Base-by-base conservation (phyloP, 2,888 invertebrate genomes). In the Diogma glabrata region DNA sequence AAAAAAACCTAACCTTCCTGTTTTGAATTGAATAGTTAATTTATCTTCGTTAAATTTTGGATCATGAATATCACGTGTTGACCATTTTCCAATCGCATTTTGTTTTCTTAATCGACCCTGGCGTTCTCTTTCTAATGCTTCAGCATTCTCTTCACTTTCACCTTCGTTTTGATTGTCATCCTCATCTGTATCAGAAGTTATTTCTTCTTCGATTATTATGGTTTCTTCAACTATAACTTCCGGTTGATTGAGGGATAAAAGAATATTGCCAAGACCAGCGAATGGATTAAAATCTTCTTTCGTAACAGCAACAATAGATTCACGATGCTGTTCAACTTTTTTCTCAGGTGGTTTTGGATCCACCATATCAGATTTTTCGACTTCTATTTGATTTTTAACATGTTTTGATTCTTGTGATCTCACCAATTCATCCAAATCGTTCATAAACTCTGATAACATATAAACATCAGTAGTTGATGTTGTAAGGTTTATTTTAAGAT, bases 11-110 rank as follows among this genome's bases (percentile, higher is more conserved):
- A 85, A 73, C 50, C 79, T 75, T 0, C 86, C 85, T 0, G 83
- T 83, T 49, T 87, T 73, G 61, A 90, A 89, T 56, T 84, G 82
- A 40, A 88, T 72, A 0, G 78, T 79, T 5, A 86, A 78, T 61
- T 87, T 87, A 60, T 90, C 89, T 64, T 91, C 91, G 63, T 88
- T 88, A 61, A 83, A 90, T 65, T 88, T 87, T 53, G 79, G 75
- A 57, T 87, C 87, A 60, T 87, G 84, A 7, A 87, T 75, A 59
- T 83, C 81, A 58, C 81, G 77, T 17, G 75, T 79, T 1, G 82
- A 82, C 87, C 87, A 87, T 40, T 75, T 72, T 4, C 71, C 72
- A 19, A 24, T 53, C 49, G 20, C 22, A 47, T 47, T 38, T 22
- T 38, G 48, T 38, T 17, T 40, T n/a, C n/a, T n/a, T n/a, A n/a